phyloP scores from a whole-genome alignment of 2,113 vertebrate genomes.

The Hipposideros armiger region DNA sequence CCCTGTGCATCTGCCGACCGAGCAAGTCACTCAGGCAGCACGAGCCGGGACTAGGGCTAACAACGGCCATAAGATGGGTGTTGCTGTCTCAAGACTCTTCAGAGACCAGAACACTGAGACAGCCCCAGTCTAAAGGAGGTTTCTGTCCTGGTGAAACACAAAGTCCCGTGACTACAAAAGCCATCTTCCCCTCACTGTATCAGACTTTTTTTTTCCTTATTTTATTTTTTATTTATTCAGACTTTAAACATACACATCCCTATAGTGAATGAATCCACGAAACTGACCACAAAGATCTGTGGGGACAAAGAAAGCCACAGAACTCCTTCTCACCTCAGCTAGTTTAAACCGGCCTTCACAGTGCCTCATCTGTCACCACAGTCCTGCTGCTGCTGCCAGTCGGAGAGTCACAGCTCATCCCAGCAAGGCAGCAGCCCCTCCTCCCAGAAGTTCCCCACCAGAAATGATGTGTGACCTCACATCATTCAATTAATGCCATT shows the following conservation, averaged over 20 bases:
- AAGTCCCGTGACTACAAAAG: background rate
- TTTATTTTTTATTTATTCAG: background rate
- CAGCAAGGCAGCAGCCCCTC: background rate
- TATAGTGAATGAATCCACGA: background rate
- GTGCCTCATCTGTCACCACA: background rate
- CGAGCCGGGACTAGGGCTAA: background rate
- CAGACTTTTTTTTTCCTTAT: too few relatives aligned
- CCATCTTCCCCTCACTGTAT: background rate
- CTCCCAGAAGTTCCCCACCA: constrained; percentile 66
- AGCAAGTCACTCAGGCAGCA: background rate
- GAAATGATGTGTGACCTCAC: constrained; percentile 64
- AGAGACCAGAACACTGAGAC: background rate
- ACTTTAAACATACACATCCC: background rate
- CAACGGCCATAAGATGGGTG: accelerated
- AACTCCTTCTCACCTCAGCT: background rate
- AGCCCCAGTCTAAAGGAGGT: background rate
- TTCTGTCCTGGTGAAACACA: background rate
- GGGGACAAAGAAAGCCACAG: background rate
- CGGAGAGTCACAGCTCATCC: constrained; percentile 3
- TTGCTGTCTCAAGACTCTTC: background rate
- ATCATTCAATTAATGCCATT: constrained; percentile 78
- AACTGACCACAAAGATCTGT: background rate
- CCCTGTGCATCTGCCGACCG: background rate
- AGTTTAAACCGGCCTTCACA: background rate
- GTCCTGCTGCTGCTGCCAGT: background rate